Conservation (phyloP, 2,797 vertebrate species). For the Oreochromis mossambicus region DNA sequence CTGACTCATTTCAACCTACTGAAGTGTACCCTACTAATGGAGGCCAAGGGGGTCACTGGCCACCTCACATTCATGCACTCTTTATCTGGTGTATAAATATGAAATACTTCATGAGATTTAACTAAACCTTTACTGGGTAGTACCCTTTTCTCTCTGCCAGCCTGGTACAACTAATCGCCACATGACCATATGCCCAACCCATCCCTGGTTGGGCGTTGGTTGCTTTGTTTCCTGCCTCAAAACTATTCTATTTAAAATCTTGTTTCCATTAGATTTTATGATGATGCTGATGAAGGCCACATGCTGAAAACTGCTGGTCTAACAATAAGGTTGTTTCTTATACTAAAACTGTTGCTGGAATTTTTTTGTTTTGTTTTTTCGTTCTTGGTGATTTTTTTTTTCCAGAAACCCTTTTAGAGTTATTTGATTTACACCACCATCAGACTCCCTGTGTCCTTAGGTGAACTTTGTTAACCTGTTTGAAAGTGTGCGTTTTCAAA, state of each 20-base stretch:
- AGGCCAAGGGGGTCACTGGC: not conserved
- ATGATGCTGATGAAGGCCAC: not conserved
- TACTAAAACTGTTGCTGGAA: not conserved
- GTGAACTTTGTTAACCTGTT: not conserved
- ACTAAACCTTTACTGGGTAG: not conserved
- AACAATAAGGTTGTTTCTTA: not conserved
- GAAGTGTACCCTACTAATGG: not conserved
- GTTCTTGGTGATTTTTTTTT: not conserved
- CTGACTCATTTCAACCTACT: not conserved
- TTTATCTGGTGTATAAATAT: not conserved
- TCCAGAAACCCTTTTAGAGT: not conserved
- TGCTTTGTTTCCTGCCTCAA: not conserved
- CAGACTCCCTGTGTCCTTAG: not conserved
- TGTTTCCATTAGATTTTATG: not conserved
- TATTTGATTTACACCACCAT: not conserved
- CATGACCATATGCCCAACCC: not conserved
- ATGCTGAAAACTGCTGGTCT: not conserved
- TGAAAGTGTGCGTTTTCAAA: not conserved
- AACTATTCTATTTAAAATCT: not conserved
- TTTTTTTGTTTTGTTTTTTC: not conserved
- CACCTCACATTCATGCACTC: not conserved
- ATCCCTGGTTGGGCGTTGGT: not conserved
- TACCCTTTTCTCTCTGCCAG: not conserved
- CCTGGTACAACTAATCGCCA: not conserved
- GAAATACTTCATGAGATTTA: not conserved